Percentiles rank a stretch among this genome's conserved stretches.
Conservation (phyloP, 2,888 invertebrate genomes). For the Leptinotarsa juncta region DNA sequence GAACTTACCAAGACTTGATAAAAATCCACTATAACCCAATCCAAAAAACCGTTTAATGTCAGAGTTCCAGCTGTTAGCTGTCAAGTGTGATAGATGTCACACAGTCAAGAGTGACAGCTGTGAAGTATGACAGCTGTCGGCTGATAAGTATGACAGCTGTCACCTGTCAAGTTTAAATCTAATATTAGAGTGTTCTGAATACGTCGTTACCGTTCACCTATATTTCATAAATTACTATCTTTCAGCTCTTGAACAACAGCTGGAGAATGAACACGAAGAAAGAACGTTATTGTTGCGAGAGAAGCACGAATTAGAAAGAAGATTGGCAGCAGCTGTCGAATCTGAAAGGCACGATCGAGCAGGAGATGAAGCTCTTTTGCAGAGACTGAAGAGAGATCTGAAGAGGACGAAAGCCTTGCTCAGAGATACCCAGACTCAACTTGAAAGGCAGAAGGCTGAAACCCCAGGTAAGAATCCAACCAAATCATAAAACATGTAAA, state of each 20-base stretch:
- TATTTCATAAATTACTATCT: conserved; percentile 39
- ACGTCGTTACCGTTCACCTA: too few species aligned
- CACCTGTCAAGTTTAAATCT: too few species aligned
- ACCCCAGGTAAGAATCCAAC: conserved; percentile 72
- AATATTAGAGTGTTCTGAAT: too few species aligned
- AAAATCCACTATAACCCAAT: too few species aligned
- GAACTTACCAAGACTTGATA: too few species aligned
- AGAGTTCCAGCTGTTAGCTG: too few species aligned
- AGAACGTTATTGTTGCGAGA: conserved; percentile 87
- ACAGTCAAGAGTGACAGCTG: too few species aligned
- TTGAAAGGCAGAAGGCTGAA: conserved; percentile 89
- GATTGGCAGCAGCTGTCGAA: conserved; percentile 83
- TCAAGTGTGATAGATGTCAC: too few species aligned
- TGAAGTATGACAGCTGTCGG: too few species aligned
- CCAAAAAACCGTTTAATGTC: too few species aligned
- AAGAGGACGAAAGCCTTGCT: conserved; percentile 90
- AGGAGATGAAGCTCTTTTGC: conserved; percentile 78
- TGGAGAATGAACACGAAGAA: conserved; percentile 94
- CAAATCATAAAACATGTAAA: too few species aligned
- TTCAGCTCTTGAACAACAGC: conserved; percentile 87
- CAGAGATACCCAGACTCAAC: conserved; percentile 91
- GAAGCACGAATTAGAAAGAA: conserved; percentile 90
- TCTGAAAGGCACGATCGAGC: conserved; percentile 78
- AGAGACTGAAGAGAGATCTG: conserved; percentile 85
- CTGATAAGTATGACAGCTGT: too few species aligned